Base-by-base conservation (phyloP, 2,888 invertebrate species). In the Ecliptopera silaceata region DNA sequence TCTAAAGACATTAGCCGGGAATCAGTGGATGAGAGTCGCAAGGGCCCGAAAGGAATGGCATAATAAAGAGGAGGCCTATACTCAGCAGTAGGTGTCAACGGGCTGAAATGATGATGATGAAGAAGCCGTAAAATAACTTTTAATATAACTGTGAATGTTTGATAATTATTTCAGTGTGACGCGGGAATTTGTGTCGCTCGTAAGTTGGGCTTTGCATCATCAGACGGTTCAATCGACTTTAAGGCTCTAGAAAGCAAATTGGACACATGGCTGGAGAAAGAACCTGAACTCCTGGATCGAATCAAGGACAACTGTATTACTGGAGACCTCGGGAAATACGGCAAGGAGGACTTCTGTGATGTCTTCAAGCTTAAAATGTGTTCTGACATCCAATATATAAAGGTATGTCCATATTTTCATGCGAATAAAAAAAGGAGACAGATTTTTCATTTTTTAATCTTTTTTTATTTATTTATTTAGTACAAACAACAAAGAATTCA, bases 171-270 rank as follows among this genome's bases (percentile, higher is more conserved):
- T 34, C 54, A 79, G 79, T 78, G 79, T 42, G 71, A 73, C 0
- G 31, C 54, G 17, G 71, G 71, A 0, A 59, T 68, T 29, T 80
- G 80, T 36, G 0, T 71, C 6, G 77, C 70, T 1, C 64, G 63
- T 13, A 77, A 76, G 41, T 38, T 4, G 13, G 79, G 78, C 2
- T 52, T 59, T 5, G 67, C 64, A 0, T 50, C 63, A 1, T 50
- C 65, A 2, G 74, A 75, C 15, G 76, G 75, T 1, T 71, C 63
- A 8, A 22, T 77, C 10, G 66, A 78, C 31, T 71, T 59, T 36
- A 52, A 47, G 0, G 71, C 64, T 17, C 18, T 72, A 0, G 32
- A 48, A 17, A 63, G 58, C n/a, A 0, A 0, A 0, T 0, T 74
- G 0, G 66, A 62, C 0, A 63, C 63, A 2, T 15, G 51, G 0